Percentiles rank a stretch among this genome's conserved stretches.
phyloP scores from a whole-genome alignment of 1,140 invertebrate species.

The Drosophila virilis region DNA sequence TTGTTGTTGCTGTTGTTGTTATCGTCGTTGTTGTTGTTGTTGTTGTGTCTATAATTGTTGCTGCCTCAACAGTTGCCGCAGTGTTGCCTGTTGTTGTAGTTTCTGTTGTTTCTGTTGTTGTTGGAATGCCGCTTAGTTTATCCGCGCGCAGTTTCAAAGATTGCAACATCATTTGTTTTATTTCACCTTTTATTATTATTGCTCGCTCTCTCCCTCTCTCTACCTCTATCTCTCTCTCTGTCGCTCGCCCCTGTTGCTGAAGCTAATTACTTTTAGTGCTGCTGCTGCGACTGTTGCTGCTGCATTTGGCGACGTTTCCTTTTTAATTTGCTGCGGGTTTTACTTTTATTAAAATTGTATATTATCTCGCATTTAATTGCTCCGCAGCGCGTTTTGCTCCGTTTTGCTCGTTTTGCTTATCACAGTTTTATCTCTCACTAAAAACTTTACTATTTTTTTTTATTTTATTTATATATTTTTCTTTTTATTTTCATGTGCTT shows the following conservation, averaged over 20 bases:
- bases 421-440: constrained; percentile 69
- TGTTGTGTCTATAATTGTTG: constrained; percentile 10
- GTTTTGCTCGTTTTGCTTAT: constrained; percentile 56
- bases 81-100: constrained; percentile 33
- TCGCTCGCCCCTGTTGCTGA: constrained; percentile 21
- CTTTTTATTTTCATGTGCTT: constrained; percentile 12
- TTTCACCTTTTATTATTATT: constrained; percentile 52
- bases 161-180: constrained; percentile 83
- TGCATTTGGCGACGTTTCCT: constrained; percentile 68
- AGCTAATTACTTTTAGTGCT: constrained; percentile 75
- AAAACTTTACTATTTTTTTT: constrained; percentile 30
- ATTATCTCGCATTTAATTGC: constrained; percentile 57
- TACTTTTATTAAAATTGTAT: constrained; percentile 81
- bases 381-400: constrained; percentile 9
- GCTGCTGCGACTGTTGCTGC: constrained; percentile 36
- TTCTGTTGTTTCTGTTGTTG: constrained; percentile 40
- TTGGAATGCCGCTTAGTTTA: constrained; percentile 73
- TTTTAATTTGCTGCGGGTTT: constrained; percentile 75
- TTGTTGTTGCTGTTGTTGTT: constrained; percentile 42
- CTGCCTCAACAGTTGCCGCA: constrained; percentile 20
- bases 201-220: constrained; percentile 16
- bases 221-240: neutral
- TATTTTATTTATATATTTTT: constrained; percentile 21
- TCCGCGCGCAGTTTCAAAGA: constrained; percentile 80
- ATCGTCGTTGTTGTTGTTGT: constrained; percentile 27